These are phyloP conservation scores for Hyaena hyaena DNA, from an alignment of 2,113 vertebrate genomes.

Conservation along the genomic window DNA sequence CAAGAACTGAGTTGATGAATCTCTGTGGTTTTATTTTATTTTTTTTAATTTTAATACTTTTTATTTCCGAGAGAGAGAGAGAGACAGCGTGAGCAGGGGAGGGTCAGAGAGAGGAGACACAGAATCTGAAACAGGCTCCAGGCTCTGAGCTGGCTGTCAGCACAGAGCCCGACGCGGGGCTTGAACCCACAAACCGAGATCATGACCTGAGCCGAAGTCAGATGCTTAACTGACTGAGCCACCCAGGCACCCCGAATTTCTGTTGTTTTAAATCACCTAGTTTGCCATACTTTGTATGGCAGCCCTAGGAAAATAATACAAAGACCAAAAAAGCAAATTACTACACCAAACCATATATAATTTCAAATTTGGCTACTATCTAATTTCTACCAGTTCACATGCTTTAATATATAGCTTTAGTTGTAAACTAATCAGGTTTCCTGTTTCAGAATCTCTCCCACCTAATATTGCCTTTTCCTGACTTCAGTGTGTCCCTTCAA, in stretches of 20 bases:
- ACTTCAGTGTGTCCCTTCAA: not conserved
- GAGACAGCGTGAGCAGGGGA: too few species aligned
- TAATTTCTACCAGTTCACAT: constrained; percentile 4
- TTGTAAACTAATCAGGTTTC: not conserved
- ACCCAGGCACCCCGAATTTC: not conserved
- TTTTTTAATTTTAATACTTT: too few species aligned
- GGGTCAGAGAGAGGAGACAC: too few species aligned
- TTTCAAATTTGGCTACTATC: not conserved
- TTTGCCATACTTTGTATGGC: not conserved
- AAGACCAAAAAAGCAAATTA: constrained; percentile 4
- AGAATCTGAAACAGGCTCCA: too few species aligned
- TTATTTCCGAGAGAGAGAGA: too few species aligned
- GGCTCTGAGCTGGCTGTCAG: too few species aligned
- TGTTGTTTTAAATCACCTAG: not conserved
- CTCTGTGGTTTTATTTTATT: not conserved
- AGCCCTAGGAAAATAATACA: not conserved
- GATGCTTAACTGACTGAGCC: too few species aligned
- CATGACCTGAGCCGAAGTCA: too few species aligned
- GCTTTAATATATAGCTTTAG: not conserved
- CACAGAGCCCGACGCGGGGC: too few species aligned
- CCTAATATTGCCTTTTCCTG: not conserved
- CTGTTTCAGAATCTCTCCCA: not conserved
- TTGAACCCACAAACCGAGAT: too few species aligned
- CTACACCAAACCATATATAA: not conserved
- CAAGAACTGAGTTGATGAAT: not conserved